Conservation (phyloP, 1,140 invertebrate genomes). For the Penaeus vannamei region DNA sequence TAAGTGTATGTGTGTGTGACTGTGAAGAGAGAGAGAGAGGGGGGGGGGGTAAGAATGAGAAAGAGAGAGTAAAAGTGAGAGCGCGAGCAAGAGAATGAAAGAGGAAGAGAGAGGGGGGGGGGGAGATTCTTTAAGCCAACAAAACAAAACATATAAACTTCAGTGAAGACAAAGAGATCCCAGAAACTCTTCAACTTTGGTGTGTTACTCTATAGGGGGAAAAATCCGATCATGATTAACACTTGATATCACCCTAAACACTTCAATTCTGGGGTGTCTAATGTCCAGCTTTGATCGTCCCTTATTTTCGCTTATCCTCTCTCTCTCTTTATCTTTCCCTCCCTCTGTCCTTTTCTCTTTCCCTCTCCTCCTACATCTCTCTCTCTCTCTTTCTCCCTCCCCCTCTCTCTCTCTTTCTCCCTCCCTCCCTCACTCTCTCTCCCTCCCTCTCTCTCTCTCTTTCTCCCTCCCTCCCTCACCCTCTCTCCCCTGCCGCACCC, state of each 20-base stretch:
- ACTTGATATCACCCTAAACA: no score
- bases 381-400: not conserved
- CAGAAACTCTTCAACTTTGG: no score
- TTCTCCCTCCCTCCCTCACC: not conserved
- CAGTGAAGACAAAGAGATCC: no score
- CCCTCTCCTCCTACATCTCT: not conserved
- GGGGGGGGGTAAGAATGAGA: constrained; percentile 31
- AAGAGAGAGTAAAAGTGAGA: constrained; percentile 39
- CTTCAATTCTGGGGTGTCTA: no score
- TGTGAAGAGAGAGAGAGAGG: constrained; percentile 22
- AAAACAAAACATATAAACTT: no score
- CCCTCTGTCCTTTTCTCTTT: not conserved
- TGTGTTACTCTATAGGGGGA: no score
- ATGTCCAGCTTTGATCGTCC: not conserved
- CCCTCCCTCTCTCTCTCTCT: not conserved
- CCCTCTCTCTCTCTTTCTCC: not conserved
- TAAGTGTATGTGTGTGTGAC: no score
- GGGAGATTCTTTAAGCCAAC: no score
- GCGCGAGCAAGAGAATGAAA: constrained; percentile 2
- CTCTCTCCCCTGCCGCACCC: not conserved
- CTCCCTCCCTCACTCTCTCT: not conserved
- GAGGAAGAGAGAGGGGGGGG: constrained; percentile 40
- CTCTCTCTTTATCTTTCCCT: constrained; percentile 13
- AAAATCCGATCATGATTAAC: no score
- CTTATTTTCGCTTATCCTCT: not conserved